Conservation (phyloP, 2,113 vertebrate genomes). For the Psophia crepitans region DNA sequence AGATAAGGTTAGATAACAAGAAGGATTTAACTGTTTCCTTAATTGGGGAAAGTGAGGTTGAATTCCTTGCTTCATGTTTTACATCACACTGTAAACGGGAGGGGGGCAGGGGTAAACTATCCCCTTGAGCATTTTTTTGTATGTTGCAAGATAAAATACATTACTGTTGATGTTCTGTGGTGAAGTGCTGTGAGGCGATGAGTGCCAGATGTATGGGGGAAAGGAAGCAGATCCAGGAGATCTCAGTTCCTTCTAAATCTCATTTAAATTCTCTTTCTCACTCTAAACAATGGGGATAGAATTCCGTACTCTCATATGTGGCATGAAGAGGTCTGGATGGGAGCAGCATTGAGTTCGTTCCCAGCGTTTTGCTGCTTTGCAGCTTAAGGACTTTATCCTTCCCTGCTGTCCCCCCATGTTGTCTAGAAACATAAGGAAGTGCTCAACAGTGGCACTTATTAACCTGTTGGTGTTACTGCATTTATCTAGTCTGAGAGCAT, state of each 20-base stretch:
- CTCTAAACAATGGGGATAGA: background rate
- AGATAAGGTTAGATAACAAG: constrained; percentile 85
- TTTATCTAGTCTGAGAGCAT: background rate
- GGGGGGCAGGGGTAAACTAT: background rate
- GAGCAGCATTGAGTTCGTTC: background rate
- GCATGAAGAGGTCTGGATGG: background rate
- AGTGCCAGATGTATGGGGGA: background rate
- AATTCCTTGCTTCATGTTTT: background rate
- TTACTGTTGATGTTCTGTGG: background rate
- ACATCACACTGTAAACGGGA: background rate
- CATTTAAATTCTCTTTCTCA: background rate
- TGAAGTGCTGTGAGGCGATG: background rate
- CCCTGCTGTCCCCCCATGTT: fast-evolving
- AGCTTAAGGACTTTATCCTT: background rate
- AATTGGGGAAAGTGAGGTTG: background rate
- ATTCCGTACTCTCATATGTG: background rate
- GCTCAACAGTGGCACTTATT: background rate
- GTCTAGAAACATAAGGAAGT: background rate
- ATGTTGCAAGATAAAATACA: background rate
- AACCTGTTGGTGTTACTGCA: background rate
- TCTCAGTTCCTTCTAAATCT: background rate
- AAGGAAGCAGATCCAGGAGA: background rate
- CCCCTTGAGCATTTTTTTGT: background rate
- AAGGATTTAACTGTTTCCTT: background rate
- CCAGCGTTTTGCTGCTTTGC: background rate